A percentile compares a stretch with the other conserved stretches of the same genome.
These are phyloP conservation scores for Benthosema pterotum DNA, from an alignment of 2,797 vertebrate genomes.

Conservation along the genomic window DNA sequence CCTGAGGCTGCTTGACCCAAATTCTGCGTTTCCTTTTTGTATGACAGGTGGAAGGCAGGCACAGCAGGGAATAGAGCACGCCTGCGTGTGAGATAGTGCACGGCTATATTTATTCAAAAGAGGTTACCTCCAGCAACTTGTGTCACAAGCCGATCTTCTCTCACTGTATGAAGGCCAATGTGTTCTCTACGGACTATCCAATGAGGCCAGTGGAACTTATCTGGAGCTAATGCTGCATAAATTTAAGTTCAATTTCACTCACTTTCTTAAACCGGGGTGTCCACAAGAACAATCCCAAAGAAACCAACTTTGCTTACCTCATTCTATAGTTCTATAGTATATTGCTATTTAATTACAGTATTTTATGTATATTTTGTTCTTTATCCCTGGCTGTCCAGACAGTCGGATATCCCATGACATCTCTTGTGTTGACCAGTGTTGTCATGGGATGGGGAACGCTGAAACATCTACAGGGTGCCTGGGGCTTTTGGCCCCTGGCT, in stretches of 20 bases:
- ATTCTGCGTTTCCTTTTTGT: conserved; percentile 66
- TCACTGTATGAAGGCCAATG: conserved; percentile 45
- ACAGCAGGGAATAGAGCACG: conserved; percentile 56
- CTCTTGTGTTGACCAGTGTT: too few relatives aligned
- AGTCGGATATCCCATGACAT: too few relatives aligned
- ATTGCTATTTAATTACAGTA: neutral
- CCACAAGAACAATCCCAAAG: neutral
- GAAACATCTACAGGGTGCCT: too few relatives aligned
- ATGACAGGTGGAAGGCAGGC: conserved; percentile 64
- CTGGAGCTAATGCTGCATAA: conserved; percentile 2
- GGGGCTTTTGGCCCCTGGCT: too few relatives aligned
- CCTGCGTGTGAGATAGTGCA: conserved; percentile 51
- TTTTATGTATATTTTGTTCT: too few relatives aligned
- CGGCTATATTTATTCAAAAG: conserved; percentile 71
- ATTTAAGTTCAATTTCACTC: conserved; percentile 8
- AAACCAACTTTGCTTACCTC: too few relatives aligned
- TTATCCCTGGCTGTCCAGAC: too few relatives aligned
- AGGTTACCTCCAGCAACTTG: conserved; percentile 64
- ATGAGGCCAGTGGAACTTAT: conserved; percentile 31
- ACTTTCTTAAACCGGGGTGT: neutral
- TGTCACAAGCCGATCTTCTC: conserved; percentile 44
- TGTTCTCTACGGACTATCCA: conserved; percentile 40
- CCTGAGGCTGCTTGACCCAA: conserved; percentile 76
- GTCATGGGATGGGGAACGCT: too few relatives aligned
- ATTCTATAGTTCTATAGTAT: too few relatives aligned